Evolutionary conservation across 2,113 vertebrate genomes (phyloP).

Genomic region (Pseudolaguvia tuberculata): DNA sequence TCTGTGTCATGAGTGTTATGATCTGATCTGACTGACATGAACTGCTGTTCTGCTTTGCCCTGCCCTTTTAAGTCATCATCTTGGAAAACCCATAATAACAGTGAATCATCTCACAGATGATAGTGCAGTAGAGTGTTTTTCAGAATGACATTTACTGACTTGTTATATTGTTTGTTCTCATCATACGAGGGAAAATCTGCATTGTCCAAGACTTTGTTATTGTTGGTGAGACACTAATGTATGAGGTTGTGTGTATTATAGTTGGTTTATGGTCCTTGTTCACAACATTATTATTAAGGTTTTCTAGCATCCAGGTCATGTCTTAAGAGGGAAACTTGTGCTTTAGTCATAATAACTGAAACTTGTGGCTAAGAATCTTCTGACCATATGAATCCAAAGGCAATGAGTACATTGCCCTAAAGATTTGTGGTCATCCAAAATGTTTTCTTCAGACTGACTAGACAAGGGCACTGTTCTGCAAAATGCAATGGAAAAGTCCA

Average conservation of each 20-base stretch:
- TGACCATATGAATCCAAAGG: background rate
- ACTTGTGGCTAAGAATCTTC: background rate
- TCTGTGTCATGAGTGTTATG: background rate
- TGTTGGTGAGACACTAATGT: too few relatives aligned
- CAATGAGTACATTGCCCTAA: background rate
- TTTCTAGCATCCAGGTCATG: conserved; percentile 1
- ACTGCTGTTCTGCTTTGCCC: background rate
- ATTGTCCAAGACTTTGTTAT: background rate
- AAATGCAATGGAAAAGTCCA: background rate
- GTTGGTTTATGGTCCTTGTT: background rate
- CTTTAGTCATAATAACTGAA: background rate
- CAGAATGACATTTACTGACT: background rate
- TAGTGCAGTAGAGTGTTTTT: too few relatives aligned
- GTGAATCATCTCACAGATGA: conserved; percentile 8
- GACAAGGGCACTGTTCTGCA: background rate
- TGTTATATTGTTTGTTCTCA: background rate
- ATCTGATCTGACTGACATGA: background rate
- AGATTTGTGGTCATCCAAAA: background rate
- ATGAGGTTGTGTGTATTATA: background rate
- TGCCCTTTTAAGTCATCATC: background rate
- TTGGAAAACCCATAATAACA: background rate
- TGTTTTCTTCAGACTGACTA: background rate
- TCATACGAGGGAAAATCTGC: background rate
- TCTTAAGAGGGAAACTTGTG: background rate
- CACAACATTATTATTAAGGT: conserved; percentile 8